Evolutionary conservation across 2,888 invertebrate genomes (phyloP).

Genomic region (Papilio demoleus): DNA sequence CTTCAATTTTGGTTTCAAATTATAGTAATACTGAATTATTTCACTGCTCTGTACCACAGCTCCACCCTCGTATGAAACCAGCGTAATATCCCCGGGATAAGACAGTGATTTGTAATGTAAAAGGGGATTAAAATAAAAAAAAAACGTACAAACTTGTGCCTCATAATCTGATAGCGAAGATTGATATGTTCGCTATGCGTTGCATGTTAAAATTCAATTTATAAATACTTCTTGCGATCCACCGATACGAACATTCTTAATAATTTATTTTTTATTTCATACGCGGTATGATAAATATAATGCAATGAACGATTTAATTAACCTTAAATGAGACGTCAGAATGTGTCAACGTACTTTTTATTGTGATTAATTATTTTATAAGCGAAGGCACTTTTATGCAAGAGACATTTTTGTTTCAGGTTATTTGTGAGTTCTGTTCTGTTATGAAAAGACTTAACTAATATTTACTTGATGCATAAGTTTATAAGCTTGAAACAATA

Average conservation of each 20-base stretch:
- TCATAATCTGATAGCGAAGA: slow-evolving; percentile 36
- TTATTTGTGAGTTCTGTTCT: not conserved
- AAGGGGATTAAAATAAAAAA: slow-evolving; percentile 28
- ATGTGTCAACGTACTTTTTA: not conserved
- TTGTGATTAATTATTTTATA: not conserved
- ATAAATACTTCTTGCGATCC: slow-evolving; percentile 16
- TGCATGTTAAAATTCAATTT: slow-evolving; percentile 21
- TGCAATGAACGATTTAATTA: slow-evolving; percentile 12
- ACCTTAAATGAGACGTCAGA: slow-evolving; percentile 9
- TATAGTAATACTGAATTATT: not conserved
- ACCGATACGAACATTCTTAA: slow-evolving; percentile 2
- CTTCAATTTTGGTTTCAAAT: no score
- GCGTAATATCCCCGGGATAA: slow-evolving; percentile 27
- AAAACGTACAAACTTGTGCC: slow-evolving; percentile 23
- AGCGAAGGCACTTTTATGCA: not conserved
- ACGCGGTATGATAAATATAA: not conserved
- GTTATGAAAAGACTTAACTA: no score
- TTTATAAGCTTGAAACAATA: no score
- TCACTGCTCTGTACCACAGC: not conserved
- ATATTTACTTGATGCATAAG: no score
- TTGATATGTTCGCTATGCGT: slow-evolving; percentile 36
- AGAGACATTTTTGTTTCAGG: not conserved
- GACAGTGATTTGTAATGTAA: slow-evolving; percentile 38
- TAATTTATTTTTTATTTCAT: not conserved
- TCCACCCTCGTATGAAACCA: not conserved